These are phyloP conservation scores for Papilio helenus DNA, from an alignment of 1,140 invertebrate species.

Conservation along the genomic window DNA sequence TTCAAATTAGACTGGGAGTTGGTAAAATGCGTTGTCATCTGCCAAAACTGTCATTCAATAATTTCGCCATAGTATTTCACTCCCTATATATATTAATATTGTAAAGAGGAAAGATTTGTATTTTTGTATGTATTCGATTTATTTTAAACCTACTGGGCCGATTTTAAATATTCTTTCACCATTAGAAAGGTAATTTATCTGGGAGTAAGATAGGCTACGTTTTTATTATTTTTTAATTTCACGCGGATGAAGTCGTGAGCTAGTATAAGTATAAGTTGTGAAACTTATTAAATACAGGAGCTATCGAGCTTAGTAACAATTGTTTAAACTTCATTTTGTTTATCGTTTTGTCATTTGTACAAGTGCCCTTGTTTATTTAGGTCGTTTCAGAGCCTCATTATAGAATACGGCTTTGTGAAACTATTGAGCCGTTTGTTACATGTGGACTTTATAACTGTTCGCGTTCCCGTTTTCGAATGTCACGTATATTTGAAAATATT, in stretches of 20 bases:
- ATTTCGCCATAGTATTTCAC: no score
- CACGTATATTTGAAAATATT: slow-evolving; percentile 2
- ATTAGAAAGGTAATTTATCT: no score
- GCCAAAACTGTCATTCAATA: neutral
- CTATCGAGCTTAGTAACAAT: neutral
- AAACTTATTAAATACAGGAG: neutral
- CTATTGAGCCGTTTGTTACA: slow-evolving; percentile 15
- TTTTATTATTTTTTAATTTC: no score
- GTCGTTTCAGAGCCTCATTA: slow-evolving; percentile 6
- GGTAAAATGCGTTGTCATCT: neutral
- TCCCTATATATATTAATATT: no score
- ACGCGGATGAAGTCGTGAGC: no score
- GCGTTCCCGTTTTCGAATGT: slow-evolving; percentile 11
- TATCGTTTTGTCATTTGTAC: slow-evolving; percentile 25
- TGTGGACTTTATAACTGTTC: slow-evolving; percentile 15
- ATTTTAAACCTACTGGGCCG: no score
- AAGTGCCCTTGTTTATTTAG: slow-evolving; percentile 19
- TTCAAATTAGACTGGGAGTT: neutral
- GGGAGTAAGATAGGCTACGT: no score
- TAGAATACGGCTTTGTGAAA: slow-evolving; percentile 21
- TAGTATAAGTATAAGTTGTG: neutral
- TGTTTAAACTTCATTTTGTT: neutral
- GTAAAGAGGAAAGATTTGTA: no score
- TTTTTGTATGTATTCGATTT: no score
- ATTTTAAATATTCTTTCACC: no score